phyloP scores from a whole-genome alignment of 2,888 invertebrate genomes.

The Rhagonycha lutea region DNA sequence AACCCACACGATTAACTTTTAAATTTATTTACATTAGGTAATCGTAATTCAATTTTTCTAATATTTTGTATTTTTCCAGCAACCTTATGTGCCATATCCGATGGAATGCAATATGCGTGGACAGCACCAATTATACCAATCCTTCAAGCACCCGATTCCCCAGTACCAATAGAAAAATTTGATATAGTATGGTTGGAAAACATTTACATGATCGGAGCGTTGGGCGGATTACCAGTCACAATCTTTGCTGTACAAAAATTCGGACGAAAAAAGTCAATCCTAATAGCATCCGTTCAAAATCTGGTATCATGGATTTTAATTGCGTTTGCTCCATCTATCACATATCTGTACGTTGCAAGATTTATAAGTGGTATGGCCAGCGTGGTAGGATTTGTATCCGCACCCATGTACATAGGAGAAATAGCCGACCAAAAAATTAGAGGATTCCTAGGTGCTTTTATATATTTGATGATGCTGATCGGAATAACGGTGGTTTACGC shows the following conservation, averaged over 20 bases:
- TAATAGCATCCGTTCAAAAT: slow-evolving; percentile 46
- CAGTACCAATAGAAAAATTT: slow-evolving; percentile 40
- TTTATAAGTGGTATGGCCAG: slow-evolving; percentile 51
- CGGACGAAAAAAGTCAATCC: slow-evolving; percentile 48
- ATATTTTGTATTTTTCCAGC: slow-evolving; percentile 40
- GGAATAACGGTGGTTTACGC: slow-evolving; percentile 51
- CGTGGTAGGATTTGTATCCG: slow-evolving; percentile 53
- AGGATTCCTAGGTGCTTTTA: slow-evolving; percentile 51
- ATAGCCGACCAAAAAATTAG: slow-evolving; percentile 53
- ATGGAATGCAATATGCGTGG: slow-evolving; percentile 55
- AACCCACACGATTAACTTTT: too few species aligned
- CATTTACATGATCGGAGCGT: slow-evolving; percentile 43
- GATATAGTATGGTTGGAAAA: slow-evolving; percentile 44
- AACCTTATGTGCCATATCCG: slow-evolving; percentile 50
- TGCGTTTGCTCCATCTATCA: slow-evolving; percentile 45
- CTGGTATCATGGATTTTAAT: slow-evolving; percentile 50
- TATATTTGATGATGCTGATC: slow-evolving; percentile 53
- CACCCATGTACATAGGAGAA: slow-evolving; percentile 54
- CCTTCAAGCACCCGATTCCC: slow-evolving; percentile 41
- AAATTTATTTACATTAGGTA: too few species aligned
- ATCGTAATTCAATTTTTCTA: too few species aligned
- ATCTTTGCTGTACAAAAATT: slow-evolving; percentile 48
- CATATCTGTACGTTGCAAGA: slow-evolving; percentile 47
- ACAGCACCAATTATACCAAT: slow-evolving; percentile 50
- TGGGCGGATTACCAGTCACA: slow-evolving; percentile 47